Evolutionary conservation across 2,888 invertebrate species (phyloP).

Genomic region (Plagodis dolabraria): DNA sequence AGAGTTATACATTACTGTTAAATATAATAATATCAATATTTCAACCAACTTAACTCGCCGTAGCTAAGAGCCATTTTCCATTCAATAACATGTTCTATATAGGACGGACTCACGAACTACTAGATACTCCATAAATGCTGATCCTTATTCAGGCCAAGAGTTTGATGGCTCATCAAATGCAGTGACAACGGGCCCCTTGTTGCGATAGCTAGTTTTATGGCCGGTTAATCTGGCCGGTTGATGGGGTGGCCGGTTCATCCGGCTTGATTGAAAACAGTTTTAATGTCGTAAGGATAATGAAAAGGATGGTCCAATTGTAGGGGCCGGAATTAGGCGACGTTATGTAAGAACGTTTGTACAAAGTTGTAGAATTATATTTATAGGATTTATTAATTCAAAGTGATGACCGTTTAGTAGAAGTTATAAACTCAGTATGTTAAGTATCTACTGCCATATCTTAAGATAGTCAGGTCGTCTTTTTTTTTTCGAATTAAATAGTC

Average conservation of each 20-base stretch:
- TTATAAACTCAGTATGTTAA: too few relatives aligned
- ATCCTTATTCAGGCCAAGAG: slow-evolving; percentile 28
- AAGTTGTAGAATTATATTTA: background rate
- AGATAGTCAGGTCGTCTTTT: too few relatives aligned
- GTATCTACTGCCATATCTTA: too few relatives aligned
- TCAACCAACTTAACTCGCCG: too few relatives aligned
- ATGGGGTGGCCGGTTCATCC: slow-evolving; percentile 34
- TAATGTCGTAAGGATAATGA: slow-evolving; percentile 20
- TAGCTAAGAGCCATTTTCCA: too few relatives aligned
- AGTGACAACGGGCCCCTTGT: slow-evolving; percentile 33
- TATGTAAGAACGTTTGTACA: background rate
- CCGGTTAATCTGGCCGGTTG: slow-evolving; percentile 41
- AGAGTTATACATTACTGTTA: too few relatives aligned
- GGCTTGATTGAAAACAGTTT: slow-evolving; percentile 34
- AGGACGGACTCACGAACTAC: background rate
- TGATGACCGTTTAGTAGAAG: too few relatives aligned
- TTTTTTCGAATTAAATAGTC: too few relatives aligned
- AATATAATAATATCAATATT: too few relatives aligned
- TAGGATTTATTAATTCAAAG: background rate
- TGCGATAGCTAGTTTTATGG: slow-evolving; percentile 48
- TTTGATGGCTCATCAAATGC: slow-evolving; percentile 36
- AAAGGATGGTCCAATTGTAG: slow-evolving; percentile 15
- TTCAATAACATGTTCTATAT: slow-evolving; percentile 3
- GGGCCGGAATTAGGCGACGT: background rate
- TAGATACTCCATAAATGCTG: slow-evolving; percentile 25